phyloP scores from a whole-genome alignment of 2,888 invertebrate genomes.

The Pseudoips prasinana region DNA sequence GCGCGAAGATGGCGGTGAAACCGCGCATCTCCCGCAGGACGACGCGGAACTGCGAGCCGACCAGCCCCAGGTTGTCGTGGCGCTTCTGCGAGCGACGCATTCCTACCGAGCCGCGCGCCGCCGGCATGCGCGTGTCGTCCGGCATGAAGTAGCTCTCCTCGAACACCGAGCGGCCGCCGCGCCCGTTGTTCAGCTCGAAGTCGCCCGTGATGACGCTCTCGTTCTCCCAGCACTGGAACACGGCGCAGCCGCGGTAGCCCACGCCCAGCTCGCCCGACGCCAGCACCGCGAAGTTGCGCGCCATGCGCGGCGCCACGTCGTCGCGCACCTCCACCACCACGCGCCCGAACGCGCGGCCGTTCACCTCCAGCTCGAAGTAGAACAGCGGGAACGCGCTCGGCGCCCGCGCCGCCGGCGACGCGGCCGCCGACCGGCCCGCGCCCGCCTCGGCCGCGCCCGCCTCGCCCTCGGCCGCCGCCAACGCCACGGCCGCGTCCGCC shows the following conservation, averaged over 20 bases:
- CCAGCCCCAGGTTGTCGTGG: slow-evolving; percentile 90
- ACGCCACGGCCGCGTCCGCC: slow-evolving; percentile 34
- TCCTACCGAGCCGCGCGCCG: slow-evolving; percentile 89
- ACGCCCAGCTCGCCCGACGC: slow-evolving; percentile 88
- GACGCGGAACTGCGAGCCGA: slow-evolving; percentile 92
- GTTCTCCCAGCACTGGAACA: slow-evolving; percentile 92
- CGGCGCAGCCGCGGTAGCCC: slow-evolving; percentile 89
- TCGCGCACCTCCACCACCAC: slow-evolving; percentile 89
- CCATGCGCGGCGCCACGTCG: slow-evolving; percentile 91
- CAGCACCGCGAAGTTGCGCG: slow-evolving; percentile 88
- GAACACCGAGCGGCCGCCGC: slow-evolving; percentile 89
- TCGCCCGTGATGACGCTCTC: slow-evolving; percentile 92
- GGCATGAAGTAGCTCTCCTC: slow-evolving; percentile 91
- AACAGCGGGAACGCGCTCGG: slow-evolving; percentile 84
- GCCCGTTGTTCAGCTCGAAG: slow-evolving; percentile 90
- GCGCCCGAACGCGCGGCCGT: slow-evolving; percentile 86
- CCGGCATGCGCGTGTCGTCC: slow-evolving; percentile 89
- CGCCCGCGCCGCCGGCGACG: slow-evolving; percentile 40
- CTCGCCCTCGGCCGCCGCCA: slow-evolving; percentile 30
- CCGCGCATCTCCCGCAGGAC: slow-evolving; percentile 91
- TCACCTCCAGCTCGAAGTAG: slow-evolving; percentile 89
- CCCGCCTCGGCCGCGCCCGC: slow-evolving; percentile 36
- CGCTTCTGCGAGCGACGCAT: slow-evolving; percentile 91
- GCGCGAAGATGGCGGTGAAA: slow-evolving; percentile 91
- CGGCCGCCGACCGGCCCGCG: slow-evolving; percentile 18